Conservation (phyloP, 2,797 vertebrate species). For the Rhynchonycteris naso region DNA sequence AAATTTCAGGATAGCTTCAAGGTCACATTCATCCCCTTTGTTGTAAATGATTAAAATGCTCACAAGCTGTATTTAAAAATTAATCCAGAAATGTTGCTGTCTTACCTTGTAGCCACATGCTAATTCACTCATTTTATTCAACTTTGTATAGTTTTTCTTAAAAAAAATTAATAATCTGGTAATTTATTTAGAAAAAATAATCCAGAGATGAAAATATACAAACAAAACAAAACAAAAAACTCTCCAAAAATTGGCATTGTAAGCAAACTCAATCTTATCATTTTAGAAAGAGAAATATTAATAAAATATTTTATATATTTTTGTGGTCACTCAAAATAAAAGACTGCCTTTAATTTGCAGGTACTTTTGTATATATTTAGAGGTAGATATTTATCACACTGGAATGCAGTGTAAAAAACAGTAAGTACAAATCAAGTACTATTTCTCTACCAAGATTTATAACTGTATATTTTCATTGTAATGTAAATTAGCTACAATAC, state of each 20-base stretch:
- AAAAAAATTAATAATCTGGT: background rate
- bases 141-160: background rate
- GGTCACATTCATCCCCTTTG: background rate
- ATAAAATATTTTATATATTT: background rate
- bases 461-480: constrained; percentile 19
- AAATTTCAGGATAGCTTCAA: background rate
- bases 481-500: background rate
- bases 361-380: background rate
- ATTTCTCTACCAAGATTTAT: background rate
- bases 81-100: background rate
- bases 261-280: background rate
- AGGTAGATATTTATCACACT: background rate
- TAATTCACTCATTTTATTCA: background rate
- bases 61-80: background rate
- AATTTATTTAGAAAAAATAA: constrained; percentile 18
- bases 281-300: background rate
- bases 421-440: background rate
- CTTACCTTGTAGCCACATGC: background rate
- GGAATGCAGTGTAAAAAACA: background rate
- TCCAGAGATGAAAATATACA: background rate
- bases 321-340: background rate
- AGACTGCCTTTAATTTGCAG: background rate
- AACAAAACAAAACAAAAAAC: background rate
- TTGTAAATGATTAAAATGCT: background rate
- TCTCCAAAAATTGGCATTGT: background rate